These are phyloP conservation scores for Agrilus mali DNA, from an alignment of 2,888 invertebrate genomes.

Conservation along the genomic window DNA sequence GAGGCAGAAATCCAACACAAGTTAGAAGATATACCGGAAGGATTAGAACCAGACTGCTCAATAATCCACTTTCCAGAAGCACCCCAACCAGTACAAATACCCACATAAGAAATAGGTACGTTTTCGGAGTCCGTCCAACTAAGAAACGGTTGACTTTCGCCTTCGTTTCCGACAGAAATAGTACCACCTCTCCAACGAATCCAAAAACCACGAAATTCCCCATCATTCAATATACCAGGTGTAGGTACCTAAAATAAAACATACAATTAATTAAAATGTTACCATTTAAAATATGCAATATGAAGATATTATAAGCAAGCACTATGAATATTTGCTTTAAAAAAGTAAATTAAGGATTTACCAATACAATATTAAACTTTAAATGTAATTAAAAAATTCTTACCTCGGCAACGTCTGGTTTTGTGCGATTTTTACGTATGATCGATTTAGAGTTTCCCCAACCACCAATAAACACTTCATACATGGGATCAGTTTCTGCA, in stretches of 20 bases:
- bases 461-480: constrained; percentile 80
- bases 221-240: constrained; percentile 55
- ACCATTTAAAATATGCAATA: too few relatives aligned
- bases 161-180: constrained; percentile 30
- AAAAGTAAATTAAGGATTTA: too few relatives aligned
- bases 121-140: constrained; percentile 58
- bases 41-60: constrained; percentile 32
- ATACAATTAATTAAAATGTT: too few relatives aligned
- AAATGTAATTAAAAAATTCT: too few relatives aligned
- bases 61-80: constrained; percentile 70
- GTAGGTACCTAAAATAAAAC: constrained; percentile 39
- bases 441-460: constrained; percentile 79
- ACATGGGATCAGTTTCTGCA: constrained; percentile 61
- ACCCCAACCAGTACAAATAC: constrained; percentile 81
- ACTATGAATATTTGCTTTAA: too few relatives aligned
- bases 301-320: too few relatives aligned
- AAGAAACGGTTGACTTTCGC: constrained; percentile 63
- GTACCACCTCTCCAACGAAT: constrained; percentile 59
- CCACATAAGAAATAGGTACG: constrained; percentile 59
- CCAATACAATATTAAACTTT: too few relatives aligned
- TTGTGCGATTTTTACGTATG: constrained; percentile 64
- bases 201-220: constrained; percentile 77
- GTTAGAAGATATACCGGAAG: constrained; percentile 22
- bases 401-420: constrained; percentile 31
- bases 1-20: constrained; percentile 55